Percentiles rank a stretch among this genome's conserved stretches.
Evolutionary conservation across 2,113 vertebrate genomes (phyloP).

Genomic region (Cyprinodon brontotheroides): DNA sequence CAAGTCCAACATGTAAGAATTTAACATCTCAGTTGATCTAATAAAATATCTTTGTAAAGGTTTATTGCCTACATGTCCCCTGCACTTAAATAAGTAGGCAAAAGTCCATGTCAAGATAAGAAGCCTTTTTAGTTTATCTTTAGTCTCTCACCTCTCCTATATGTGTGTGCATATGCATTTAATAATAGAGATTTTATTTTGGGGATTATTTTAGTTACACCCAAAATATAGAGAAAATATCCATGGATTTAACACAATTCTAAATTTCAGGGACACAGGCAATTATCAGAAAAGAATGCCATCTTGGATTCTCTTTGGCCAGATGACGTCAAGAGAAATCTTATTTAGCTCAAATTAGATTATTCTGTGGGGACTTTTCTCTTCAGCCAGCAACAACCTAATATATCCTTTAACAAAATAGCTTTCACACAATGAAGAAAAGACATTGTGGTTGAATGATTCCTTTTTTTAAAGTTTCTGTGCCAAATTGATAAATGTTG

Average conservation of each 20-base stretch:
- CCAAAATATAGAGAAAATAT: conserved; percentile 20
- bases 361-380: neutral
- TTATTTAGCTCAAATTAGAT: conserved; percentile 8
- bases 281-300: neutral
- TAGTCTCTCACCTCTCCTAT: conserved; percentile 59
- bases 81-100: conserved; percentile 6
- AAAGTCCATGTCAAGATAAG: conserved; percentile 7
- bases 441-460: neutral
- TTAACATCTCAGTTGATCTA: neutral
- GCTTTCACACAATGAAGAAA: neutral
- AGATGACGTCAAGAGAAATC: neutral
- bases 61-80: neutral
- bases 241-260: conserved; percentile 6
- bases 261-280: neutral
- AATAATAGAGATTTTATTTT: conserved; percentile 71
- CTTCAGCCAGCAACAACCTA: neutral
- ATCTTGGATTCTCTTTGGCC: neutral
- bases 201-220: conserved; percentile 59
- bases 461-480: neutral
- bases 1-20: neutral
- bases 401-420: neutral
- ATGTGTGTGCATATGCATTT: conserved; percentile 32
- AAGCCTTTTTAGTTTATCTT: conserved; percentile 52
- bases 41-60: neutral
- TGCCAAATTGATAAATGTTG: neutral